A percentile compares a stretch with the other conserved stretches of the same genome.
phyloP scores from a whole-genome alignment of 2,797 vertebrate genomes.

The Loris lydekkerianus region DNA sequence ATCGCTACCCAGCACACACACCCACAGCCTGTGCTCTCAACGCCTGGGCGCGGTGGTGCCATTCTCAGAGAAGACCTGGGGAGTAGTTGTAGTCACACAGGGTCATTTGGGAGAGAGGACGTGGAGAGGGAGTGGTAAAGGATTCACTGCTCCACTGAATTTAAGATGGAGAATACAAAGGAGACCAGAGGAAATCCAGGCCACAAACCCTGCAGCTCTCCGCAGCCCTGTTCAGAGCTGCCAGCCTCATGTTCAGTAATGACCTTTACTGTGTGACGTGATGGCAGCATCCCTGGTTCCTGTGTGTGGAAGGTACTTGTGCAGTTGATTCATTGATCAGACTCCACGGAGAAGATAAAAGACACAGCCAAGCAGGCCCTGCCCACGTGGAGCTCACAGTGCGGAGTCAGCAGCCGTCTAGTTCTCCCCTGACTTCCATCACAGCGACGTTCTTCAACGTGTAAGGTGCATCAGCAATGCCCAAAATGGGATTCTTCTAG shows the following conservation, averaged over 20 bases:
- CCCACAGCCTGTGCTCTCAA: neutral
- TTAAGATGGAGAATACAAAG: neutral
- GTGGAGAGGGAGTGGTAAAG: neutral
- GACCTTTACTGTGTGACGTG: neutral
- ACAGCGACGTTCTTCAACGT: neutral
- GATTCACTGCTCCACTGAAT: neutral
- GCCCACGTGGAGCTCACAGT: neutral
- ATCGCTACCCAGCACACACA: fast-evolving
- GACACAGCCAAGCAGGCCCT: neutral
- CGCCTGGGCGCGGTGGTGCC: too few species aligned
- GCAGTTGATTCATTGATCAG: neutral
- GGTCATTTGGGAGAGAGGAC: neutral
- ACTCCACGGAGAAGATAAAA: neutral
- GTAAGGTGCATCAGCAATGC: neutral
- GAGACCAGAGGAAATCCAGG: neutral
- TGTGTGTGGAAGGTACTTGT: neutral
- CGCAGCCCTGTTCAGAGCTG: neutral
- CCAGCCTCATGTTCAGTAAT: neutral
- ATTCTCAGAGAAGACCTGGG: neutral
- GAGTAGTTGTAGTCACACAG: neutral
- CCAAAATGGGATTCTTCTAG: neutral
- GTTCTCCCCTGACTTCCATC: neutral
- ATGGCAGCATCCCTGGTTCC: neutral
- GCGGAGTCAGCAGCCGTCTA: neutral
- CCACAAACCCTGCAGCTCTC: neutral